Evolutionary conservation across 2,888 invertebrate genomes (phyloP).

Genomic region (Drosophila formosana): DNA sequence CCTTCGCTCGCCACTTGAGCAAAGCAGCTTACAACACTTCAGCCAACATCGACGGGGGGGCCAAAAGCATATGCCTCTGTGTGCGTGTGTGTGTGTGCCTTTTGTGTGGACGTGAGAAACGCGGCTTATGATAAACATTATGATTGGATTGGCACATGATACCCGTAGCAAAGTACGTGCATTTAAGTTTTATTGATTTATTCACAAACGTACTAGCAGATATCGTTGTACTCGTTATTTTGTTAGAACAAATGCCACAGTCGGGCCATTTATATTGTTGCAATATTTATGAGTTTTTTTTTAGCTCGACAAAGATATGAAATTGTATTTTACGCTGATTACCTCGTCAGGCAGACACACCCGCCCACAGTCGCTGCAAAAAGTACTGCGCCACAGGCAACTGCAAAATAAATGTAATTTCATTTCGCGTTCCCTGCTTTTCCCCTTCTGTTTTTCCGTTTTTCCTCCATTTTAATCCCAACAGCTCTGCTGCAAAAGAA

Average conservation of each 20-base stretch:
- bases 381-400: conserved; percentile 34
- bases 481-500: conserved; percentile 21
- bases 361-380: conserved; percentile 17
- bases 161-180: conserved; percentile 9
- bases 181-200: conserved; percentile 16
- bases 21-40: conserved; percentile 80
- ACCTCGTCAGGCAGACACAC: conserved; percentile 54
- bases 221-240: not conserved
- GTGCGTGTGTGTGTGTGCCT: conserved; percentile 27
- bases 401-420: conserved; percentile 70
- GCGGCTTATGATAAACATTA: conserved; percentile 71
- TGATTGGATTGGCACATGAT: conserved; percentile 56
- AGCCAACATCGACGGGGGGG: conserved; percentile 25
- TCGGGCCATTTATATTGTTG: conserved; percentile 9
- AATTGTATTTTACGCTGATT: conserved; percentile 76
- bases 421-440: conserved; percentile 24
- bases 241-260: not conserved
- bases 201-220: not conserved
- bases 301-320: conserved; percentile 31
- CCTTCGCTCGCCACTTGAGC: conserved; percentile 67
- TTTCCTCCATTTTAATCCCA: conserved; percentile 13
- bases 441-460: conserved; percentile 3
- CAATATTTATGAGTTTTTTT: conserved; percentile 18
- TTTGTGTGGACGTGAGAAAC: conserved; percentile 57
- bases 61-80: conserved; percentile 18